These are phyloP conservation scores for Crocallis elinguaria DNA, from an alignment of 2,888 invertebrate genomes.

Conservation along the genomic window DNA sequence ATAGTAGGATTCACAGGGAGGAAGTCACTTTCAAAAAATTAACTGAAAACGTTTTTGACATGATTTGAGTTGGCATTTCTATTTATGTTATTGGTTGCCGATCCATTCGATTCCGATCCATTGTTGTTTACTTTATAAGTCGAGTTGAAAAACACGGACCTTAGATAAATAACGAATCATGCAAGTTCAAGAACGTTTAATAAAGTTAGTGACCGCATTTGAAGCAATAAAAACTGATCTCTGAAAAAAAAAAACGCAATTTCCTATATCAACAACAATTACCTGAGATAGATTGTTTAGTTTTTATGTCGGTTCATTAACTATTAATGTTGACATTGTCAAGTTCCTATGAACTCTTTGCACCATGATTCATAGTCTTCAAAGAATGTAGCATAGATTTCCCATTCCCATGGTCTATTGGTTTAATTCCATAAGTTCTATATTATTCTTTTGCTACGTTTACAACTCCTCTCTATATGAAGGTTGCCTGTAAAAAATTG, in stretches of 20 bases:
- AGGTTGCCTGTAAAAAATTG: too few relatives aligned
- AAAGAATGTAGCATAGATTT: background rate
- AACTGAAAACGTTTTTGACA: too few relatives aligned
- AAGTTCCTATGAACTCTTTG: constrained; percentile 7
- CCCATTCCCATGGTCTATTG: background rate
- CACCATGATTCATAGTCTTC: background rate
- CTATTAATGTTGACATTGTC: background rate
- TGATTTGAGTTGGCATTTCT: too few relatives aligned
- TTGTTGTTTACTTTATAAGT: too few relatives aligned
- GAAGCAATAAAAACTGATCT: constrained; percentile 1
- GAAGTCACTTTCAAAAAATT: too few relatives aligned
- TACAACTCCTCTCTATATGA: too few relatives aligned
- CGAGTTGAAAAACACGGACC: background rate
- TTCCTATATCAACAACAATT: constrained; percentile 27
- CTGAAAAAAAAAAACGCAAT: constrained; percentile 19
- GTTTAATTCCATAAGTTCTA: background rate
- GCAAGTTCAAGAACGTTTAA: constrained; percentile 8
- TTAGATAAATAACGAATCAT: constrained; percentile 2
- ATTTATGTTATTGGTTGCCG: too few relatives aligned
- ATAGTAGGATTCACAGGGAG: too few relatives aligned
- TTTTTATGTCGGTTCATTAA: constrained; percentile 23
- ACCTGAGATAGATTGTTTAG: constrained; percentile 13
- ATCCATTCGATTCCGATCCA: too few relatives aligned
- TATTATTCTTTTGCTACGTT: background rate
- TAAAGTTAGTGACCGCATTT: constrained; percentile 18